These are phyloP conservation scores for Hofmannophila pseudospretella DNA, from an alignment of 2,888 invertebrate genomes.

Conservation along the genomic window DNA sequence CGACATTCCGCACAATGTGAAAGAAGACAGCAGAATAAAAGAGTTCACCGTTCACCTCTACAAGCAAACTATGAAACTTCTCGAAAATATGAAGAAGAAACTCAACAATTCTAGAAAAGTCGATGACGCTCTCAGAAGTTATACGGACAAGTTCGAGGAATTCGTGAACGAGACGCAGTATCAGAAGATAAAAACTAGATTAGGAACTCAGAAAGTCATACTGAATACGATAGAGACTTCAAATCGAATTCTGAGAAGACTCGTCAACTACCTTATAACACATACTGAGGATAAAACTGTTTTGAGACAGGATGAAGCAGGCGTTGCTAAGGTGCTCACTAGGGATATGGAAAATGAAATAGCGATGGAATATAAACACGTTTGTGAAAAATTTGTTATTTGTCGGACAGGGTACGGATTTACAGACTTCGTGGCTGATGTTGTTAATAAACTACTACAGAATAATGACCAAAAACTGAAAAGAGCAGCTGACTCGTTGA, in stretches of 20 bases:
- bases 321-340: slow-evolving; percentile 15
- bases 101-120: slow-evolving; percentile 14
- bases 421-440: slow-evolving; percentile 24
- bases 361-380: slow-evolving; percentile 25
- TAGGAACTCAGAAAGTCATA: slow-evolving; percentile 41
- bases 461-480: slow-evolving; percentile 26
- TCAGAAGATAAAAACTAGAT: slow-evolving; percentile 35
- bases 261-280: slow-evolving; percentile 29
- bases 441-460: slow-evolving; percentile 22
- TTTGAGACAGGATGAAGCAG: slow-evolving; percentile 11
- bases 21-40: slow-evolving; percentile 28
- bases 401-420: slow-evolving; percentile 30
- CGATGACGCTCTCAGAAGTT: slow-evolving; percentile 24
- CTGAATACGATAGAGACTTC: slow-evolving; percentile 44
- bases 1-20: slow-evolving; percentile 19
- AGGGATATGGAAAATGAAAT: slow-evolving; percentile 30
- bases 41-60: slow-evolving; percentile 34
- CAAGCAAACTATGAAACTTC: slow-evolving; percentile 28
- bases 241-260: slow-evolving; percentile 28
- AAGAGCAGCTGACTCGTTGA: slow-evolving; percentile 25
- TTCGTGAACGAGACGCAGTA: slow-evolving; percentile 31
- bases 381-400: slow-evolving; percentile 34
- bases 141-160: slow-evolving; percentile 33
- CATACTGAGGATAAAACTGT: slow-evolving; percentile 21
- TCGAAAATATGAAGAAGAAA: background rate